Evolutionary conservation across 2,113 vertebrate species (phyloP).

Genomic region (Crypturellus undulatus): DNA sequence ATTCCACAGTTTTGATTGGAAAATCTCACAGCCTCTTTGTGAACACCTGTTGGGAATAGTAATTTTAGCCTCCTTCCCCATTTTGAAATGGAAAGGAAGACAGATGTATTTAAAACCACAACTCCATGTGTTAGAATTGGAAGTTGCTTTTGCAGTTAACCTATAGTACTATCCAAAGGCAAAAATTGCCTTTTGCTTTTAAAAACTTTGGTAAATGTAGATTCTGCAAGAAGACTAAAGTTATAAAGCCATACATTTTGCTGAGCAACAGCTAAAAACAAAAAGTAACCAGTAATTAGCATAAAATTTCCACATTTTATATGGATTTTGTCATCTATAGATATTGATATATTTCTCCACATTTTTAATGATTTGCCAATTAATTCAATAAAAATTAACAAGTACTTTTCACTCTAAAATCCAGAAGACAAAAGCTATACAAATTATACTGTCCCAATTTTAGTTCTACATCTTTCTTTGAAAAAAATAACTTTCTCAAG

Average conservation of each 20-base stretch:
- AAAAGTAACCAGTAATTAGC: neutral
- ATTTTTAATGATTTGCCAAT: neutral
- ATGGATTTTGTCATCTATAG: neutral
- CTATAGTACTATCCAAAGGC: neutral
- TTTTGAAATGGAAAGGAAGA: slow-evolving; percentile 65
- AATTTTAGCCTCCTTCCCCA: slow-evolving; percentile 60
- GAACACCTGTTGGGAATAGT: slow-evolving; percentile 66
- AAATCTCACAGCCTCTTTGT: slow-evolving; percentile 56
- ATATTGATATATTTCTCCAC: neutral
- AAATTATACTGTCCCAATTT: neutral
- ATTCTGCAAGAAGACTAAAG: neutral
- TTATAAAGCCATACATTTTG: neutral
- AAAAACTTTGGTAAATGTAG: neutral
- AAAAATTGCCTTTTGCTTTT: neutral
- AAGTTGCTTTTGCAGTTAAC: neutral
- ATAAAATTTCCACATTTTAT: neutral
- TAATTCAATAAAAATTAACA: neutral
- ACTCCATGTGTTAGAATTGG: neutral
- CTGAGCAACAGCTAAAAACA: neutral
- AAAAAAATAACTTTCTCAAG: neutral
- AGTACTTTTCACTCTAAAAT: neutral
- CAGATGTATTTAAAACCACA: slow-evolving; percentile 39
- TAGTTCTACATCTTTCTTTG: neutral
- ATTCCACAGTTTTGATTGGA: slow-evolving; percentile 63
- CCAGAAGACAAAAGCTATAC: neutral